Percentiles rank a stretch among this genome's conserved stretches.
Evolutionary conservation across 2,888 invertebrate species (phyloP).

Genomic region (Tetragonula carbonaria): DNA sequence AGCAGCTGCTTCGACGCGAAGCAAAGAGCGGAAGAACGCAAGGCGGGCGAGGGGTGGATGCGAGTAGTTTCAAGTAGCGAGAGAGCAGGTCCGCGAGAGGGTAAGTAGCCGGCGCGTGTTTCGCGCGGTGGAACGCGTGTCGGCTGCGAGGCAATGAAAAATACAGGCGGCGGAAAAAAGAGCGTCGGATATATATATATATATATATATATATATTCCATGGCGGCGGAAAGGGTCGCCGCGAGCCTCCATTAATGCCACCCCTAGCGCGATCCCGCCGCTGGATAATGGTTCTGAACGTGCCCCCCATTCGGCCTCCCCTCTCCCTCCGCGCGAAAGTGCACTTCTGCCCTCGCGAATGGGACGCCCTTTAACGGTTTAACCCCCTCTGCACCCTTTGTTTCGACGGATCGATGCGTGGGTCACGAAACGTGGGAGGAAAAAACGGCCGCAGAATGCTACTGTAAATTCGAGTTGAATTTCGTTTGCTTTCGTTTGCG

Average conservation of each 20-base stretch:
- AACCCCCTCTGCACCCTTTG: not conserved
- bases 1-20: not conserved
- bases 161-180: constrained; percentile 66
- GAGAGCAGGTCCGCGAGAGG: not conserved
- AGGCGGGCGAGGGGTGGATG: no score
- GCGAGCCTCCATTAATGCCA: constrained; percentile 69
- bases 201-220: constrained; percentile 62
- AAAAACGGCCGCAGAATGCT: not conserved
- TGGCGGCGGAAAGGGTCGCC: constrained; percentile 56
- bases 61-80: not conserved
- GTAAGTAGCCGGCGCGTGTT: constrained; percentile 36
- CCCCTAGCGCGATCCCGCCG: constrained; percentile 64
- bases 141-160: constrained; percentile 60
- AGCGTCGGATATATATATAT: constrained; percentile 53
- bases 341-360: constrained; percentile 38
- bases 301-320: constrained; percentile 17
- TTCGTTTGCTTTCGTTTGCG: not conserved
- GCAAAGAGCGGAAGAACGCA: not conserved
- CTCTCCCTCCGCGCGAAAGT: constrained; percentile 37
- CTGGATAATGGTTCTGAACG: constrained; percentile 68
- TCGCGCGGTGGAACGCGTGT: not conserved
- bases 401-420: constrained; percentile 14
- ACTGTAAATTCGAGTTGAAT: not conserved
- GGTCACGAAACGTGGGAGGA: not conserved
- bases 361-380: constrained; percentile 20